Conservation (phyloP, 2,888 invertebrate genomes). For the Noctua janthina region DNA sequence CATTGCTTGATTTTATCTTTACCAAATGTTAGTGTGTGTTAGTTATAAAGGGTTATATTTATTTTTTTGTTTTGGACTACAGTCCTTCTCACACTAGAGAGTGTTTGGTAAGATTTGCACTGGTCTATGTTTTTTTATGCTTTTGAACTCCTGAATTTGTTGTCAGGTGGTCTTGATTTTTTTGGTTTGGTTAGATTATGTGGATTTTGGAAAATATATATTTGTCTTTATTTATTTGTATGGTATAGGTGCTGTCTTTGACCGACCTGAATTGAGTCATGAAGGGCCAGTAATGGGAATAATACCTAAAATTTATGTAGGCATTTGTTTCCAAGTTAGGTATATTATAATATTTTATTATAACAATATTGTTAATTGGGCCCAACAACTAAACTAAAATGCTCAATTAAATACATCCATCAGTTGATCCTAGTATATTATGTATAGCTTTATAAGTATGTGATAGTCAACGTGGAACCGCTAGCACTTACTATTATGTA, state of each 20-base stretch:
- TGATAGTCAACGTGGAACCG: neutral
- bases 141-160: neutral
- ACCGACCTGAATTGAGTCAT: neutral
- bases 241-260: neutral
- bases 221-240: conserved; percentile 1
- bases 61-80: conserved; percentile 6
- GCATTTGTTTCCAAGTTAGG: neutral
- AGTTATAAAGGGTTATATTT: neutral
- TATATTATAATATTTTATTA: neutral
- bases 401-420: conserved; percentile 28
- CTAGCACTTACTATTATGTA: neutral
- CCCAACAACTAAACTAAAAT: neutral
- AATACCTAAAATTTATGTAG: too few species aligned
- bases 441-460: neutral
- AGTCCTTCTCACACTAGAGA: neutral
- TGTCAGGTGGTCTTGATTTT: neutral
- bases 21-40: conserved; percentile 23
- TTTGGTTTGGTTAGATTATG: neutral
- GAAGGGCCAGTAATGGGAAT: neutral
- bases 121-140: neutral
- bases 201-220: neutral
- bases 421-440: neutral
- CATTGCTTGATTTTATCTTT: conserved; percentile 34
- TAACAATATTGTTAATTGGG: conserved; percentile 5
- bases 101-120: conserved; percentile 14